Conservation (phyloP, 2,888 invertebrate species). For the Leucania comma region DNA sequence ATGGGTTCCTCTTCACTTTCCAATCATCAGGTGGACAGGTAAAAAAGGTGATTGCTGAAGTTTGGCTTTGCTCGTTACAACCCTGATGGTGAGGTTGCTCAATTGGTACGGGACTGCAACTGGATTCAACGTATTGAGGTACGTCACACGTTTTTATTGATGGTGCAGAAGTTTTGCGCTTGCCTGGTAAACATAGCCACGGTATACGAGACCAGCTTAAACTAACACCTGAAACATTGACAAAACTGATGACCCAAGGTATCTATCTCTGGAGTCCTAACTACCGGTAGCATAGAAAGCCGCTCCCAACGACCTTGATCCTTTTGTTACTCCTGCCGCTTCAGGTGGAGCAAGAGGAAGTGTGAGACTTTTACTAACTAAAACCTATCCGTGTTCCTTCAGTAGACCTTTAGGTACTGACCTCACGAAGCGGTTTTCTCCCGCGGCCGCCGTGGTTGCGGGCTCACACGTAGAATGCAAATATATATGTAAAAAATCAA, state of each 20-base stretch:
- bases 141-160: neutral
- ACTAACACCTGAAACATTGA: slow-evolving; percentile 7
- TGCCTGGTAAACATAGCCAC: neutral
- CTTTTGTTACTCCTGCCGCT: too few relatives aligned
- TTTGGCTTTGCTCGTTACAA: neutral
- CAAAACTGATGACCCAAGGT: neutral
- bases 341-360: too few relatives aligned
- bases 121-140: neutral
- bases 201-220: neutral
- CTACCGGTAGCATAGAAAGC: neutral
- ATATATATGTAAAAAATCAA: too few relatives aligned
- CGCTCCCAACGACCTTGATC: neutral
- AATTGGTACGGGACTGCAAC: neutral
- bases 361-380: too few relatives aligned
- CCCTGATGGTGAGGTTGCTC: neutral
- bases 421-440: too few relatives aligned
- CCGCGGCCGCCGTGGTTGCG: too few relatives aligned
- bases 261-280: neutral
- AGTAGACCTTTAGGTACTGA: too few relatives aligned
- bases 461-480: too few relatives aligned
- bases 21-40: neutral
- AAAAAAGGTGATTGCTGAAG: neutral
- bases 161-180: neutral
- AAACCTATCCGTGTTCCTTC: too few relatives aligned
- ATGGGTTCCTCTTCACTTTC: neutral